phyloP scores from a whole-genome alignment of 2,888 invertebrate genomes.

The Drosophila kambysellisi region DNA sequence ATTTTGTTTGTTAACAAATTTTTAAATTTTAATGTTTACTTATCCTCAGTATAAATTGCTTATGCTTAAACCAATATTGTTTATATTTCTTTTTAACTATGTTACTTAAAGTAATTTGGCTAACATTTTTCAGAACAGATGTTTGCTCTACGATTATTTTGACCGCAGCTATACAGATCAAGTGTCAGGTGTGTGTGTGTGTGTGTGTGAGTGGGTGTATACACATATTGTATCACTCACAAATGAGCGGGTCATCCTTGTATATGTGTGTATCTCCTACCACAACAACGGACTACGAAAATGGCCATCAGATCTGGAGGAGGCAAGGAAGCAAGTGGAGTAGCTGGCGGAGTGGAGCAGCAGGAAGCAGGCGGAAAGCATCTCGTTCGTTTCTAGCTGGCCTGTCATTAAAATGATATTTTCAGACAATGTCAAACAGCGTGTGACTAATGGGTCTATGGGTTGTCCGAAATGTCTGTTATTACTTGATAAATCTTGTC shows the following conservation, averaged over 20 bases:
- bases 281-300: constrained; percentile 11
- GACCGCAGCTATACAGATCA: background rate
- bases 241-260: constrained; percentile 4
- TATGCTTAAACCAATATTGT: background rate
- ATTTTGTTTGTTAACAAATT: background rate
- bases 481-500: constrained; percentile 81
- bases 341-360: background rate
- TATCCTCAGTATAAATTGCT: background rate
- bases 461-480: constrained; percentile 82
- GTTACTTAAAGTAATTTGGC: background rate
- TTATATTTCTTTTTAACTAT: background rate
- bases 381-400: constrained; percentile 23
- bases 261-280: constrained; percentile 13
- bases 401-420: constrained; percentile 79
- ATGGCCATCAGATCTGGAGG: constrained; percentile 1
- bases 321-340: background rate
- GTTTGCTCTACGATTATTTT: background rate
- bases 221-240: constrained; percentile 9
- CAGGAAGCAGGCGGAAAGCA: constrained; percentile 1
- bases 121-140: background rate
- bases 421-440: constrained; percentile 81
- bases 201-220: background rate
- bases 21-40: background rate
- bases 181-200: background rate
- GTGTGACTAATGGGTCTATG: constrained; percentile 81